A percentile compares a stretch with the other conserved stretches of the same genome.
These are phyloP conservation scores for Chaetops frenatus DNA, from an alignment of 2,113 vertebrate genomes.

Conservation along the genomic window DNA sequence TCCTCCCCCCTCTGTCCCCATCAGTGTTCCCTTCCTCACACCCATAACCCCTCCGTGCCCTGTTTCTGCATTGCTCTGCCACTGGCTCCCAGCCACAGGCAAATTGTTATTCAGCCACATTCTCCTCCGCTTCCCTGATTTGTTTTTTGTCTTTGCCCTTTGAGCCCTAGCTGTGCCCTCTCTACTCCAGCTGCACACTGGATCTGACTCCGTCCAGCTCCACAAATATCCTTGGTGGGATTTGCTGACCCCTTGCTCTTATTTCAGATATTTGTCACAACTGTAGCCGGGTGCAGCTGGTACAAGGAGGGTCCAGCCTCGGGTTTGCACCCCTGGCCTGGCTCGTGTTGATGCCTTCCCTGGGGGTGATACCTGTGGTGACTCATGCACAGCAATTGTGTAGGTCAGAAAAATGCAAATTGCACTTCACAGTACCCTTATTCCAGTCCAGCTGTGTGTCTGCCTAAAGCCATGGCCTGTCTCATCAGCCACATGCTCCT, in stretches of 20 bases:
- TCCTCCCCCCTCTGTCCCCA: background rate
- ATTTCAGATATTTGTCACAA: background rate
- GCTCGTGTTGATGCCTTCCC: background rate
- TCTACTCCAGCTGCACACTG: background rate
- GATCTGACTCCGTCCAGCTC: background rate
- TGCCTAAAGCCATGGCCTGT: background rate
- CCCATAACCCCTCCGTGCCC: fast-evolving
- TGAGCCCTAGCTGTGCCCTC: background rate
- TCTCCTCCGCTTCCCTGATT: background rate
- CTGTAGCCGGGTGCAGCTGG: background rate
- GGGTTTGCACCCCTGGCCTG: background rate
- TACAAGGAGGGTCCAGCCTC: background rate
- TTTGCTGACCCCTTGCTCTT: background rate
- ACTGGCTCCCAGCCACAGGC: background rate
- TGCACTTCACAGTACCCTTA: background rate
- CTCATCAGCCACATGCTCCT: background rate
- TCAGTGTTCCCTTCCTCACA: background rate
- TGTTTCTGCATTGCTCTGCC: background rate
- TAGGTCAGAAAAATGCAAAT: background rate
- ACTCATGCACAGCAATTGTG: background rate
- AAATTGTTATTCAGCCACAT: background rate
- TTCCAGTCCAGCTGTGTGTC: background rate
- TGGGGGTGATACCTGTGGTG: background rate
- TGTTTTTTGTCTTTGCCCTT: background rate
- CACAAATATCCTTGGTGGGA: background rate